Evolutionary conservation across 2,797 vertebrate species (phyloP), one percentile per base, ranked within the genome.

Genomic region (Cyclura pinguis): DNA sequence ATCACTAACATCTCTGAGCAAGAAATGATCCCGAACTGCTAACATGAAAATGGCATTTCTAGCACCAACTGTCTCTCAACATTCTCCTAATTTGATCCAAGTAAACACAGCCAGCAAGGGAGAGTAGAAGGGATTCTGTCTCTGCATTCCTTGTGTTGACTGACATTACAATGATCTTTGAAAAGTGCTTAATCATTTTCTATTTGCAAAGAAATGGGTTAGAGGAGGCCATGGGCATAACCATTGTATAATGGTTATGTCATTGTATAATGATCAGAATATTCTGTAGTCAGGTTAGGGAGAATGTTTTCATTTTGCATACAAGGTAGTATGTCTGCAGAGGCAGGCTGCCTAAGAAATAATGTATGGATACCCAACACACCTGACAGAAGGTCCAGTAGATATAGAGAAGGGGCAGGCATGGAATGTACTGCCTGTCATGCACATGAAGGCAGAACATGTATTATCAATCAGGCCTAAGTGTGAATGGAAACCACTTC

Each of bases 51-150:
- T n/a, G 57, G 72, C 20, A 27, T 55, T 29, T 83, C 38, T n/a
- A 59, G 72, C 88, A 77, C 38, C 67, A 62, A 7, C 22, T 38
- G 13, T 80, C 27, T 6, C 67, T 80, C 29, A 69, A 13, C 5
- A 35, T 77, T 32, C 83, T 24, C 57, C 73, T 14, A 47, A 59
- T 47, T 5, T 67, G 1, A 67, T 87, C 84, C 84, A 87, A 73
- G 50, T 6, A 96, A 96, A 94, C 86, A 93, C 88, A 80, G 94
- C 94, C 59, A 92, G 88, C 84, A 88, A 90, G 93, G 86, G 47
- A 95, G 78, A 96, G 92, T 95, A 91, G 94, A 95, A 96, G 92
- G 94, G 96, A 95, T 95, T 97, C 96, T 97, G 96, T 95, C 95
- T 97, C 95, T 96, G 96, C 94, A 92, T 89, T 50, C 91, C 76